Evolutionary conservation across 2,888 invertebrate genomes (phyloP).

Genomic region (Chesias legatella): DNA sequence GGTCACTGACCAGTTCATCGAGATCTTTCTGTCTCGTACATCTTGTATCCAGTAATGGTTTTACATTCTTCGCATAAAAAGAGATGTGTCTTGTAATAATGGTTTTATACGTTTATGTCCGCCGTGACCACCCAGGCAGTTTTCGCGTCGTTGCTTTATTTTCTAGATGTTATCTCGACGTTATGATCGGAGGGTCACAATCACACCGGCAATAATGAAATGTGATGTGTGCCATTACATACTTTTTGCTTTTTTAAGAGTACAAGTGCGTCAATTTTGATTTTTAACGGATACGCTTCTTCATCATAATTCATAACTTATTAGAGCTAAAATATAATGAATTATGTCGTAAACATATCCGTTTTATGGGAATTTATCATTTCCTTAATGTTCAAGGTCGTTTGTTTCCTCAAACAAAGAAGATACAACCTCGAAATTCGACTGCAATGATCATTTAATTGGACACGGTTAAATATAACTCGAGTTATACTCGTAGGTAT

Average conservation of each 20-base stretch:
- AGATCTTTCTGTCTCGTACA: conserved; percentile 36
- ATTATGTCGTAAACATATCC: conserved; percentile 25
- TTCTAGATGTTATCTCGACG: conserved; percentile 64
- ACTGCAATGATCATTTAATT: conserved; percentile 24
- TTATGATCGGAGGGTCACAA: conserved; percentile 52
- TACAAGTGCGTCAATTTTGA: neutral
- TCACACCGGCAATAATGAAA: conserved; percentile 32
- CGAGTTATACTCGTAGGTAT: conserved; percentile 7
- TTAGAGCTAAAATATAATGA: conserved; percentile 8
- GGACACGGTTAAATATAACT: conserved; percentile 18
- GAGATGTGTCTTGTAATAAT: conserved; percentile 40
- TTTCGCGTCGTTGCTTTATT: conserved; percentile 55
- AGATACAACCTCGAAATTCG: conserved; percentile 13
- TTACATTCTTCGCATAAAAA: conserved; percentile 11
- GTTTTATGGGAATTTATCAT: conserved; percentile 17
- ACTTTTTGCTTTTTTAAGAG: conserved; percentile 12
- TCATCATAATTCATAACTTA: neutral
- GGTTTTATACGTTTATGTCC: conserved; percentile 46
- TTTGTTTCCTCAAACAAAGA: conserved; percentile 26
- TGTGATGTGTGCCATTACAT: conserved; percentile 28
- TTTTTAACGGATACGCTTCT: neutral
- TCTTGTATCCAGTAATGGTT: conserved; percentile 8
- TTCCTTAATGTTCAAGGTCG: conserved; percentile 20
- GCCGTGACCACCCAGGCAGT: conserved; percentile 65
- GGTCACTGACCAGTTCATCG: conserved; percentile 39